Evolutionary conservation across 2,888 invertebrate genomes (phyloP).

Genomic region (Criorhina ranunculi): DNA sequence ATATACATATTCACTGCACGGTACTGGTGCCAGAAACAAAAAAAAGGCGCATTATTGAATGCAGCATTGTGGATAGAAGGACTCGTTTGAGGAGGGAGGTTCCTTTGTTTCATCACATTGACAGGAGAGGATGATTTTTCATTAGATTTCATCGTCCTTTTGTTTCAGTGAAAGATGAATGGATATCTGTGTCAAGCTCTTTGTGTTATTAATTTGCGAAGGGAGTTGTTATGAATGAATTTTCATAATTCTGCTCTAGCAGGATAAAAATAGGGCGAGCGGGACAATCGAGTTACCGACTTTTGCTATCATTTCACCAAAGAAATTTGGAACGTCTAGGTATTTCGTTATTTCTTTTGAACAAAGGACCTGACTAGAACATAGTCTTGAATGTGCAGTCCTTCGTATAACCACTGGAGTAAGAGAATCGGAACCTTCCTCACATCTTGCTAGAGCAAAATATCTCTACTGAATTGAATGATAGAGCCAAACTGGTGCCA

Average conservation of each 20-base stretch:
- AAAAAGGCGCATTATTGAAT: constrained; percentile 49
- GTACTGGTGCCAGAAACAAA: constrained; percentile 48
- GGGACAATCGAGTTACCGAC: too few species aligned
- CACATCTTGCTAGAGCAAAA: too few species aligned
- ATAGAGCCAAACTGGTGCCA: too few species aligned
- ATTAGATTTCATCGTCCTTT: constrained; percentile 32
- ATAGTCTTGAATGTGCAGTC: too few species aligned
- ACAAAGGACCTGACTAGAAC: too few species aligned
- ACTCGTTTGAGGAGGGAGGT: constrained; percentile 13
- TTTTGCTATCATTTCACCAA: too few species aligned
- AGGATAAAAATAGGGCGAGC: background rate
- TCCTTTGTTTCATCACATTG: constrained; percentile 31
- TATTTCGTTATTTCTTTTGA: too few species aligned
- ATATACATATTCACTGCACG: constrained; percentile 19
- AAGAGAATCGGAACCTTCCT: too few species aligned
- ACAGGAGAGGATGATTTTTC: constrained; percentile 42
- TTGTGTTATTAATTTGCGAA: constrained; percentile 19
- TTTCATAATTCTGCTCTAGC: background rate
- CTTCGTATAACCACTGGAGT: too few species aligned
- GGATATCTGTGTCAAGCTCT: constrained; percentile 10
- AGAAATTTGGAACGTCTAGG: too few species aligned
- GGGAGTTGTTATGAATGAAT: background rate
- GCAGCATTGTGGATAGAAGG: constrained; percentile 44
- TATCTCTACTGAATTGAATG: too few species aligned
- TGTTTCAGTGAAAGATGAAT: constrained; percentile 8